Evolutionary conservation across 2,797 vertebrate genomes (phyloP).

Genomic region (Coregonus sp.): DNA sequence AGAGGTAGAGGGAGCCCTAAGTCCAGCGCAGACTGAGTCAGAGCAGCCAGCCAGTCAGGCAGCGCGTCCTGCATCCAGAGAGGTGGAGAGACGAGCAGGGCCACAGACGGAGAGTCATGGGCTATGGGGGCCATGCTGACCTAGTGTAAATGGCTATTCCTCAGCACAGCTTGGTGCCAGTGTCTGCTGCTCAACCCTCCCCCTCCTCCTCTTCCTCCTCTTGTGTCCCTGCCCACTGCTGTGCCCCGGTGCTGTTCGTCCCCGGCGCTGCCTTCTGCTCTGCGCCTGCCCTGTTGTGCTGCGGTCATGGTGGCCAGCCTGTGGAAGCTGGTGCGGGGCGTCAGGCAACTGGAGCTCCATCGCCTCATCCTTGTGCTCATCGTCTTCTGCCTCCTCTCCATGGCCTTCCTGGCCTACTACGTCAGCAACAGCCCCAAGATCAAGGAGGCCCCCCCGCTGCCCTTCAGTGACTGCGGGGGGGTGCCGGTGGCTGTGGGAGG

Average conservation of each 20-base stretch:
- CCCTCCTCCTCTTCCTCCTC: conserved; percentile 44
- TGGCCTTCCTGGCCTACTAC: conserved; percentile 94
- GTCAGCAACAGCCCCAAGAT: conserved; percentile 96
- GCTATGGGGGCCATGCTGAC: conserved; percentile 94
- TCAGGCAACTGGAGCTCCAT: conserved; percentile 95
- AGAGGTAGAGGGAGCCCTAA: not conserved
- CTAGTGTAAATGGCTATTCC: conserved; percentile 89
- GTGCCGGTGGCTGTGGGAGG: conserved; percentile 31
- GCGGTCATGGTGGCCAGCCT: conserved; percentile 81
- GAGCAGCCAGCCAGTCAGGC: not conserved
- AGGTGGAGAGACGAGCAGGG: conserved; percentile 10
- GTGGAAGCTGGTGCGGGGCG: conserved; percentile 89
- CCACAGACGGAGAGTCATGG: conserved; percentile 70
- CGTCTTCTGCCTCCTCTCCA: conserved; percentile 92
- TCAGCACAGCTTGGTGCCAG: conserved; percentile 71
- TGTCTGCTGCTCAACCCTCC: conserved; percentile 67
- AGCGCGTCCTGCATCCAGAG: conserved; percentile 2
- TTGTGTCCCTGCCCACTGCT: conserved; percentile 39
- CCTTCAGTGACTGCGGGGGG: conserved; percentile 89
- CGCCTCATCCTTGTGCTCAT: conserved; percentile 93
- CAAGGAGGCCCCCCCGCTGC: conserved; percentile 90
- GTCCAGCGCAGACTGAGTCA: not conserved
- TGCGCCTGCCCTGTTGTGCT: conserved; percentile 24
- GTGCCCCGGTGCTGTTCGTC: conserved; percentile 22
- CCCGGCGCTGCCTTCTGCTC: conserved; percentile 34